Base-by-base conservation (phyloP, 2,797 vertebrate species). In the Petrocephalus sullivani region DNA sequence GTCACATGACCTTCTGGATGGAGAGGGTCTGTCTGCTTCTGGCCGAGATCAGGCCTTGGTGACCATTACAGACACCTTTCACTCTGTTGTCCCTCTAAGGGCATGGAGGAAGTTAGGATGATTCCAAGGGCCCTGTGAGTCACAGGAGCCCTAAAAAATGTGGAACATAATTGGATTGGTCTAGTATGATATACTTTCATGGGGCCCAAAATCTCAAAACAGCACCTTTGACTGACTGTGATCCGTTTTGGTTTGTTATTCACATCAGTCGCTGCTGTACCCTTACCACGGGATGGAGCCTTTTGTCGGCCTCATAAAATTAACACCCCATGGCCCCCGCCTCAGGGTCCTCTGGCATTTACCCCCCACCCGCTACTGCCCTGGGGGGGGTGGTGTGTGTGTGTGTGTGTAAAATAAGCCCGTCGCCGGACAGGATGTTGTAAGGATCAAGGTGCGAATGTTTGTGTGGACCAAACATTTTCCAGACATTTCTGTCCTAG, bases 301-400 rank as follows among this genome's bases (percentile, higher is more conserved):
- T 53, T 90, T 90, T 89, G 89, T 87, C 89, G 86, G 67, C 89
- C 88, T 57, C 75, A 87, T 90, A 92, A 92, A 94, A 93, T 94
- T 92, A 89, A 86, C 53, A 71, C 89, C 90, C 51, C 89, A 82
- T 28, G 5, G 87, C 89, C 89, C 90, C 90, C 87, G 86, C 91
- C 88, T 37, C 37, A 64, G 81, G 88, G 89, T 87, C 33, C 49
- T 57, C 19, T 56, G 85, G 51, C 91, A 90, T 90, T 89, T 78
- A 88, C 90, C 89, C 86, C 41, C 41, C 41, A 88, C 4, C 84
- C 75, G 84, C 41, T 37, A n/a, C 37, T 85, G 41, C 75, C 49
- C 41, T 58, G 12, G 49, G 57, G 67, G 4, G 21, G 90, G 82
- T 4, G 33, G 57, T 0, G 28, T 21, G 90, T 84, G 4, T 41